phyloP scores from a whole-genome alignment of 2,113 vertebrate genomes.

The Poeciliopsis prolifica region DNA sequence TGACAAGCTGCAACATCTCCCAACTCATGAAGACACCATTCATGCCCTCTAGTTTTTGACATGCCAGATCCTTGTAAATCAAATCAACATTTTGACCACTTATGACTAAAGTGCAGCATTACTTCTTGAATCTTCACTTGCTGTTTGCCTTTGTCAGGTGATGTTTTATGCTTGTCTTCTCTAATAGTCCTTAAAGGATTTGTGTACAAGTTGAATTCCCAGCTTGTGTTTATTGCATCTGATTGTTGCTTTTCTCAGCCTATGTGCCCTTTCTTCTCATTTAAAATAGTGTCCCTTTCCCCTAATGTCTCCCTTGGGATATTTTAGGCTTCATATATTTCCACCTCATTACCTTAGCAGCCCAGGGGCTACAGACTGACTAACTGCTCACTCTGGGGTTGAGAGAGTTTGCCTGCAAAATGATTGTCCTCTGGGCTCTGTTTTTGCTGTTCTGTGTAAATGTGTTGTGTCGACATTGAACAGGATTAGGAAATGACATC shows the following conservation, averaged over 20 bases:
- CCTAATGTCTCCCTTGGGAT: constrained; percentile 55
- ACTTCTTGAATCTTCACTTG: no score
- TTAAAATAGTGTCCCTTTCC: constrained; percentile 57
- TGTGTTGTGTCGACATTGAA: background rate
- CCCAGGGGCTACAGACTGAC: constrained; percentile 33
- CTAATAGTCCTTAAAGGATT: no score
- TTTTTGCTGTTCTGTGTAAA: constrained; percentile 16
- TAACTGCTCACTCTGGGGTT: constrained; percentile 17
- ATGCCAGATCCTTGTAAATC: background rate
- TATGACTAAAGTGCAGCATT: background rate
- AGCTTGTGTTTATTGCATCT: constrained; percentile 6
- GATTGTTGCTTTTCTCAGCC: background rate
- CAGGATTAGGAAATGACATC: constrained; percentile 9
- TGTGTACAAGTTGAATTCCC: background rate
- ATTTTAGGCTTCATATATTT: constrained; percentile 60
- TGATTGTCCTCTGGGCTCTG: constrained; percentile 15
- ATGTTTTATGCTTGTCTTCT: no score
- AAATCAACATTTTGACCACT: background rate
- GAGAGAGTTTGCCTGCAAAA: constrained; percentile 14
- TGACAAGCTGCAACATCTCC: no score
- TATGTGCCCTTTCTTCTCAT: constrained; percentile 30
- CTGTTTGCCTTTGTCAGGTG: no score
- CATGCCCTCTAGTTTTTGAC: no score
- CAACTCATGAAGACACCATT: no score
- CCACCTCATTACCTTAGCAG: constrained; percentile 61